These are phyloP conservation scores for Bellardia bayeri DNA, from an alignment of 2,888 invertebrate species.

Conservation along the genomic window DNA sequence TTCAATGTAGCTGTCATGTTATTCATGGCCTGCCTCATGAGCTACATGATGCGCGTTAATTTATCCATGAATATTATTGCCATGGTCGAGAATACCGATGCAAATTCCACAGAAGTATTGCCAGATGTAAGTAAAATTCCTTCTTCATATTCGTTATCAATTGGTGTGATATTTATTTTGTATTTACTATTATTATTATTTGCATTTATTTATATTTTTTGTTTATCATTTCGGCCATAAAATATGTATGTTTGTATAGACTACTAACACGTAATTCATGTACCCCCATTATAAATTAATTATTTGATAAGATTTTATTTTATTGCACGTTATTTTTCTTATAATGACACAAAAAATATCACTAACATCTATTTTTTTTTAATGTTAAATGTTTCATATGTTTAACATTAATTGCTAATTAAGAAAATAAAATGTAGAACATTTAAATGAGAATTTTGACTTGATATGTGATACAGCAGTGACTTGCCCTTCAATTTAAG, in stretches of 20 bases:
- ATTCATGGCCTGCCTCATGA: conserved; percentile 89
- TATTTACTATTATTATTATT: neutral
- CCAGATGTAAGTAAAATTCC: conserved; percentile 80
- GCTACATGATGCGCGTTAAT: conserved; percentile 90
- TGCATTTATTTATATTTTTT: neutral
- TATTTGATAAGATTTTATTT: conserved; percentile 60
- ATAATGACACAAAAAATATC: conserved; percentile 31
- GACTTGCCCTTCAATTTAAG: conserved; percentile 8
- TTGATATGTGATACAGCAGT: neutral
- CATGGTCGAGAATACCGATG: conserved; percentile 86
- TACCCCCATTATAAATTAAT: conserved; percentile 55
- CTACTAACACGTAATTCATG: conserved; percentile 40
- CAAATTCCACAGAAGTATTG: conserved; percentile 79
- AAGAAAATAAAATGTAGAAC: neutral
- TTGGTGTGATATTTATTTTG: neutral
- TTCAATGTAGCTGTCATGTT: conserved; percentile 87
- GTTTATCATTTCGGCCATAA: conserved; percentile 47
- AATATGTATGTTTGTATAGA: conserved; percentile 25
- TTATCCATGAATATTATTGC: conserved; percentile 90
- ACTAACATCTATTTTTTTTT: too few species aligned
- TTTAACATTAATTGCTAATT: conserved; percentile 1
- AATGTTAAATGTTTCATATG: neutral
- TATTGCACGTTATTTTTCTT: conserved; percentile 28
- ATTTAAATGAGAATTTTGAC: conserved; percentile 4
- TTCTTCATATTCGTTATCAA: conserved; percentile 12